Evolutionary conservation across 2,797 vertebrate genomes (phyloP).

Genomic region (Anabas testudineus): DNA sequence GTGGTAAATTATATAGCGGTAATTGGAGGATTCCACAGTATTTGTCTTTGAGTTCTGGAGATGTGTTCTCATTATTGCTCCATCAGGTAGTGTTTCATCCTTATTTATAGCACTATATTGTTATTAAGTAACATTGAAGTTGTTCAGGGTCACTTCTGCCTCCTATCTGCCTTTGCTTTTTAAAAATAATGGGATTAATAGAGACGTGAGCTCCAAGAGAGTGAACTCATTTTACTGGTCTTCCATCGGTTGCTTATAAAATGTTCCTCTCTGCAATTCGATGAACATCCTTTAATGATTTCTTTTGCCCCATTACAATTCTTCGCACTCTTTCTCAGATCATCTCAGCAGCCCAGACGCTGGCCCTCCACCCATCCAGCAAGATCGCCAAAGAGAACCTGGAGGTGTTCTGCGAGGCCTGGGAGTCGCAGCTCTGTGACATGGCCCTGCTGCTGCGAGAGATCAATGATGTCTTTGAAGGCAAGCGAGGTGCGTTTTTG

Average conservation of each 20-base stretch:
- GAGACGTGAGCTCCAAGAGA: neutral
- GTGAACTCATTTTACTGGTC: neutral
- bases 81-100: neutral
- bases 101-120: neutral
- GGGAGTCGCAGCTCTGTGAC: constrained; percentile 97
- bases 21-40: neutral
- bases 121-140: neutral
- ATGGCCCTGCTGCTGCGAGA: constrained; percentile 93
- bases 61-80: neutral
- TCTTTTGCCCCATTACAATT: constrained; percentile 3
- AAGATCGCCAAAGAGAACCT: constrained; percentile 99
- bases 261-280: neutral
- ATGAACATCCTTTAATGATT: neutral
- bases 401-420: constrained; percentile 98
- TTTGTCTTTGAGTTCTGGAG: neutral
- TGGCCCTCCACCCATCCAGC: constrained; percentile 96
- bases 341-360: constrained; percentile 95
- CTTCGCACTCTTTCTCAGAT: constrained; percentile 83
- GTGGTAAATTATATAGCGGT: neutral
- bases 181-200: neutral
- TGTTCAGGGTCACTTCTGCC: neutral
- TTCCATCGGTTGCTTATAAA: neutral
- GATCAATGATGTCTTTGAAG: constrained; percentile 95
- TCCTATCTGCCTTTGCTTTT: neutral
- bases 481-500: constrained; percentile 90